Percentiles rank a stretch among this genome's conserved stretches.
These are phyloP conservation scores for Odiellus spinosus DNA, from an alignment of 2,888 invertebrate genomes.

Conservation along the genomic window DNA sequence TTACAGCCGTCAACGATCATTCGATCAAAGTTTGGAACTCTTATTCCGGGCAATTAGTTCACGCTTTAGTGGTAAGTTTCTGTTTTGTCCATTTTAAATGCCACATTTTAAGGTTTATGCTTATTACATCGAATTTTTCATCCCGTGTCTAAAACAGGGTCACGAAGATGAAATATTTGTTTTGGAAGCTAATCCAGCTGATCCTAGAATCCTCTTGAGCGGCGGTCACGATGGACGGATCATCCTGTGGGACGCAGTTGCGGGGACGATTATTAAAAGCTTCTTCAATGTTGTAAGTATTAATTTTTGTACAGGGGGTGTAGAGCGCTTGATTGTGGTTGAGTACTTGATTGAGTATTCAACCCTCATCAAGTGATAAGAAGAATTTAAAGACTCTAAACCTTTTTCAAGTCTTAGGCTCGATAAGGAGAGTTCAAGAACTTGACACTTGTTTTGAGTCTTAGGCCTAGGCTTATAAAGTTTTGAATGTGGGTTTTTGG, in stretches of 20 bases:
- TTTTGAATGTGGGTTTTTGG: no score
- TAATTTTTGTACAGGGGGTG: constrained; percentile 16
- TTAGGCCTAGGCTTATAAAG: no score
- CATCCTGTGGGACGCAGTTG: constrained; percentile 35
- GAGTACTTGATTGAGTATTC: no score
- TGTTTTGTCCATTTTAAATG: not conserved
- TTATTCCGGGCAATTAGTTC: constrained; percentile 30
- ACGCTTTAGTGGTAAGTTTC: constrained; percentile 32
- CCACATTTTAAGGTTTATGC: constrained; percentile 2
- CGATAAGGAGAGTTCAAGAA: no score
- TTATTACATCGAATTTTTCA: not conserved
- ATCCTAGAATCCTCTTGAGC: constrained; percentile 57
- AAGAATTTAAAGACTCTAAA: no score
- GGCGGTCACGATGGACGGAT: constrained; percentile 90
- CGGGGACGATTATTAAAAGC: constrained; percentile 29
- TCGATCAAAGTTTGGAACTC: constrained; percentile 62
- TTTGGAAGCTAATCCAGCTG: constrained; percentile 74
- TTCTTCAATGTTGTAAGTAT: constrained; percentile 36
- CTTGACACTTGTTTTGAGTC: no score
- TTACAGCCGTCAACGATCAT: constrained; percentile 81
- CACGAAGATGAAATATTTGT: constrained; percentile 91
- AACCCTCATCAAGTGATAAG: no score
- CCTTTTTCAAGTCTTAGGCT: no score
- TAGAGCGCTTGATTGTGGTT: no score
- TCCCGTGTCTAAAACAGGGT: constrained; percentile 34